Percentiles rank a stretch among this genome's conserved stretches.
Evolutionary conservation across 2,113 vertebrate genomes (phyloP).

Genomic region (Pycnonotus jocosus): DNA sequence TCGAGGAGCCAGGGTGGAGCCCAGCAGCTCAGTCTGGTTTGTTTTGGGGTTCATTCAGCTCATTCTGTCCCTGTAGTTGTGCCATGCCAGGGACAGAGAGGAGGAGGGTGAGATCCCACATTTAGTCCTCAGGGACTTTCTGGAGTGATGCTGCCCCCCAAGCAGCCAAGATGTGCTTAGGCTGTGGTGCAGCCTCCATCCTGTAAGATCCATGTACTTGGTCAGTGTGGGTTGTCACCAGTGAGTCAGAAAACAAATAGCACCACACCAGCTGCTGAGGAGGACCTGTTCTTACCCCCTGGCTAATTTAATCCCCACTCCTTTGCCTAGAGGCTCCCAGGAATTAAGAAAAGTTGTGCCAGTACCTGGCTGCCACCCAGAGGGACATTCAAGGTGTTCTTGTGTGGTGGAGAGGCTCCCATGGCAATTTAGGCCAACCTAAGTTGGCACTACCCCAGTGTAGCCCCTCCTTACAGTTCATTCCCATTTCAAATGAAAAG

Average conservation of each 20-base stretch:
- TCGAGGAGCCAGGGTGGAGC: not conserved
- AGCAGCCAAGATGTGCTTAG: not conserved
- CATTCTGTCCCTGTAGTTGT: not conserved
- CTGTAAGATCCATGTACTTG: not conserved
- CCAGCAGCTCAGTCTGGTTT: not conserved
- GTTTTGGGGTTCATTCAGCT: not conserved
- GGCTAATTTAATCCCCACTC: not conserved
- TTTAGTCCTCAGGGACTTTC: not conserved
- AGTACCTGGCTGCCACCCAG: not conserved
- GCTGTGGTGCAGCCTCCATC: not conserved
- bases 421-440: not conserved
- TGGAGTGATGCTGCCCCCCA: not conserved
- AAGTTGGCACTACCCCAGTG: not conserved
- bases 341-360: not conserved
- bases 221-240: not conserved
- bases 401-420: not conserved
- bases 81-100: not conserved
- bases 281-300: not conserved
- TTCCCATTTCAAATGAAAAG: not conserved
- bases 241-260: not conserved
- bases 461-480: not conserved
- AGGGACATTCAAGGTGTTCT: not conserved
- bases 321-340: not conserved
- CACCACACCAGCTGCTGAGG: not conserved
- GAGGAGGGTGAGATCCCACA: not conserved